A percentile compares a stretch with the other conserved stretches of the same genome.
phyloP scores from a whole-genome alignment of 2,888 invertebrate species.

The Melanotus villosus region DNA sequence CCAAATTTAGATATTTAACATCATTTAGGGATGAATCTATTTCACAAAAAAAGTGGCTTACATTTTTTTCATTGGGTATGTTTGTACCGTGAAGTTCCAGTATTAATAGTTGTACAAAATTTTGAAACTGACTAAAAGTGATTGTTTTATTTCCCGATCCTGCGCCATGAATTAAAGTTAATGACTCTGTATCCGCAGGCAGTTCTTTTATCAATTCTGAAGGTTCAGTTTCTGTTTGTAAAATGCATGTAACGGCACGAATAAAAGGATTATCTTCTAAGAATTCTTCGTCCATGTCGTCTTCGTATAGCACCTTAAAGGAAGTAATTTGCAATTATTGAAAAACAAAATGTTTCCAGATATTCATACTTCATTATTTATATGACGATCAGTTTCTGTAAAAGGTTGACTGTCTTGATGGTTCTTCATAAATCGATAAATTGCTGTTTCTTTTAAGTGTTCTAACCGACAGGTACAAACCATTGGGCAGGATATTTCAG shows the following conservation, averaged over 20 bases:
- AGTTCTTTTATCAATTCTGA: constrained; percentile 66
- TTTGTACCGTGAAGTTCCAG: constrained; percentile 75
- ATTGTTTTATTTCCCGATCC: constrained; percentile 68
- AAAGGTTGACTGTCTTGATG: constrained; percentile 57
- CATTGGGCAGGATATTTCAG: constrained; percentile 67
- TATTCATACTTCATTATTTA: constrained; percentile 65
- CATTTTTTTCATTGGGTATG: constrained; percentile 57
- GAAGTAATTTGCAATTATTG: neutral
- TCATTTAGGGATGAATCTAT: constrained; percentile 69
- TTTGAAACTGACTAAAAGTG: constrained; percentile 67
- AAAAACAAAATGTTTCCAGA: neutral
- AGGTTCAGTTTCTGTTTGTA: constrained; percentile 69
- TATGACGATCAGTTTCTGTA: constrained; percentile 53
- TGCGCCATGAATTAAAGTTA: constrained; percentile 74
- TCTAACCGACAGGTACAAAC: constrained; percentile 73
- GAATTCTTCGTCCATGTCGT: constrained; percentile 62
- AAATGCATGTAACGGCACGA: constrained; percentile 71
- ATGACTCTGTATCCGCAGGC: constrained; percentile 70
- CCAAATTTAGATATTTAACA: constrained; percentile 72
- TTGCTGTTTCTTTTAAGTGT: constrained; percentile 71
- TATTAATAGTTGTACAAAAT: constrained; percentile 71
- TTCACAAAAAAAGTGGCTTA: constrained; percentile 66
- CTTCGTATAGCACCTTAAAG: constrained; percentile 67
- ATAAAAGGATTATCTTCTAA: constrained; percentile 67
- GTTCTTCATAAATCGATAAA: constrained; percentile 70